Evolutionary conservation across 2,888 invertebrate genomes (phyloP), one percentile per base, ranked within the genome.

Genomic region (Colletes collaris): DNA sequence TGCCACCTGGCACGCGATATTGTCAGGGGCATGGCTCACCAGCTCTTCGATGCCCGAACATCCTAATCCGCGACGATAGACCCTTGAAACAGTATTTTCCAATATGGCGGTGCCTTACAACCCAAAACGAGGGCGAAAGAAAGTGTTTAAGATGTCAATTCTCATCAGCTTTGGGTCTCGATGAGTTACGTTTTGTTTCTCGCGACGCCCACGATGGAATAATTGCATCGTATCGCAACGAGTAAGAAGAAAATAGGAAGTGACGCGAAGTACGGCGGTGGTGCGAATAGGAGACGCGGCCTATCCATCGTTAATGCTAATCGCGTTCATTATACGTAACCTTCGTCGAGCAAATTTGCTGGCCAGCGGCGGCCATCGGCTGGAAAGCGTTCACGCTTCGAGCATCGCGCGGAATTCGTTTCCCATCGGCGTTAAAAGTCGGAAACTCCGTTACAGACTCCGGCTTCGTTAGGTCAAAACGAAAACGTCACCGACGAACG

Each of bases 1-100:
- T 83, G 82, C 82, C 87, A 82, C 78, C 67, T 76, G 86, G 83
- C 88, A 88, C 86, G 86, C 87, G 77, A 86, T 76, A 82, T 62
- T 66, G 72, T 79, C 76, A 71, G 68, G 68, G 75, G 73, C 76
- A 79, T 56, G 63, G 40, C 59, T 55, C 46, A 64, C 75, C 77
- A 37, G 44, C 59, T 44, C 37, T n/a, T 37, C 46, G 13, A 49
- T 27, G 19, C 13, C 13, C 40, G 6, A 4, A 11, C 7, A 49
- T 11, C n/a, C 16, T 40, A 8, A 1, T 44, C 40, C 19, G 13
- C 0, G 3, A 5, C n/a, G 46, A 46, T 11, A 40, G n/a, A 16
- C 11, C 68, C 1, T 8, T 10, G 8, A 3, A 8, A 37, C 6
- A 1, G 37, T 2, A 6, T 13, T 11, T n/a, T 27, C 16, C 10